Base-by-base conservation (phyloP, 2,888 invertebrate species). In the Antheraea assamensis region DNA sequence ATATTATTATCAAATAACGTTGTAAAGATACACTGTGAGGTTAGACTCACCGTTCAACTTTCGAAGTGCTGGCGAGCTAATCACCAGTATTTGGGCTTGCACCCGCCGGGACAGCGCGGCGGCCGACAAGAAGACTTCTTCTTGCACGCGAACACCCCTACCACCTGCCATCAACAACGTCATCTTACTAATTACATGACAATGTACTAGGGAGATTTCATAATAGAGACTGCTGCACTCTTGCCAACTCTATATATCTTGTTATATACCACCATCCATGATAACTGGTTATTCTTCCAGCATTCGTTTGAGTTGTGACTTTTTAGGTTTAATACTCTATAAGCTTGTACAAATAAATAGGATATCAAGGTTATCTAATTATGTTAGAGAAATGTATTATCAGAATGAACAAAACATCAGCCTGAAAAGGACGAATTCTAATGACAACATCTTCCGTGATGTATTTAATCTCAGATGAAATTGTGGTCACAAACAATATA, bases 41-140 rank as follows among this genome's bases (percentile, higher is more conserved):
- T 58, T 7, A n/a, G 58, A 21, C 58, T 58, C 1, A 58, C 58
- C 58, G 58, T 58, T 24, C 10, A 24, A 13, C 13, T 42, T 42
- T 13, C 42, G 42, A 13, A 42, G 42, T 58, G n/a, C 24, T 5
- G 24, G n/a, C 24, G 58, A 58, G 30, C 61, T 27, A 64, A 13
- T 89, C 86, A 93, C 92, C 92, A 93, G 83, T 92, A 92, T 78
- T 87, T 89, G 74, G 94, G 94, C 81, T 88, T 92, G 86, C 94
- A 94, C 76, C 94, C 94, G 73, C 94, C 94, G 47, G 94, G 93
- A 77, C 94, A 94, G 79, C 92, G 91, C 73, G 94, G 93, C 30
- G 94, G 94, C 0, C 90, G 87, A 73, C 94, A 94, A 77, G 86
- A 73, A 0, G 84, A 74, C 78, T 87, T 90, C 73, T 80, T 86